Conservation (phyloP, 2,888 invertebrate species). For the Beris morrisii region DNA sequence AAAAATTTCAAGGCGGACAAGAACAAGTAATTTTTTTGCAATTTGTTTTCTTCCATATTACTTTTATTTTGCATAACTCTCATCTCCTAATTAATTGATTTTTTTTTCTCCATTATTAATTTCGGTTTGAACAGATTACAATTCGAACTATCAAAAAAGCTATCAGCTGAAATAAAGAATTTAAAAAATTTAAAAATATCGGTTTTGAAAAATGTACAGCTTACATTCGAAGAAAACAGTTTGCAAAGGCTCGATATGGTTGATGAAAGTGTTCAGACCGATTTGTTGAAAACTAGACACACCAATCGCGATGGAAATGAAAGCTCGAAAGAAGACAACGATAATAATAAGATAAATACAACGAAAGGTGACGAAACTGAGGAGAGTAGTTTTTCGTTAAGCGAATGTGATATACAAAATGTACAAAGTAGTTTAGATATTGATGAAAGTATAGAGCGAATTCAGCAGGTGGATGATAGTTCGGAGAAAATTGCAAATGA, state of each 20-base stretch:
- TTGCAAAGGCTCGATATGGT: too few relatives aligned
- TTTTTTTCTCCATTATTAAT: neutral
- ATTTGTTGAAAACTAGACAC: too few relatives aligned
- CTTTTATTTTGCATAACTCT: neutral
- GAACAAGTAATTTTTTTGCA: slow-evolving; percentile 26
- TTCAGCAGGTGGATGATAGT: too few relatives aligned
- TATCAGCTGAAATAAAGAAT: slow-evolving; percentile 50
- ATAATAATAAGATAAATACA: too few relatives aligned
- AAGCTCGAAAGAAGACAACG: too few relatives aligned
- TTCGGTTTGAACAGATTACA: slow-evolving; percentile 45
- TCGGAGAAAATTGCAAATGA: too few relatives aligned
- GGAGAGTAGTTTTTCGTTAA: neutral
- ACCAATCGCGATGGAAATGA: too few relatives aligned
- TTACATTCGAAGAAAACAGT: neutral
- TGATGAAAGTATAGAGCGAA: neutral
- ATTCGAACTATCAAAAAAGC: slow-evolving; percentile 45
- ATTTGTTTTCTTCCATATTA: slow-evolving; percentile 2
- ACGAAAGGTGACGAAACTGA: too few relatives aligned
- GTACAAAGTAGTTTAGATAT: slow-evolving; percentile 18
- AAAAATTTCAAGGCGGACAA: slow-evolving; percentile 43
- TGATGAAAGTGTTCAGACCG: too few relatives aligned
- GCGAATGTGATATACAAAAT: slow-evolving; percentile 8
- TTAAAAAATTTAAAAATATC: slow-evolving; percentile 44
- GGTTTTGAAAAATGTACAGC: neutral
- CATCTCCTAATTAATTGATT: neutral